Percentiles rank a stretch among this genome's conserved stretches.
Conservation (phyloP, 2,888 invertebrate genomes). For the Andrena bucephala region DNA sequence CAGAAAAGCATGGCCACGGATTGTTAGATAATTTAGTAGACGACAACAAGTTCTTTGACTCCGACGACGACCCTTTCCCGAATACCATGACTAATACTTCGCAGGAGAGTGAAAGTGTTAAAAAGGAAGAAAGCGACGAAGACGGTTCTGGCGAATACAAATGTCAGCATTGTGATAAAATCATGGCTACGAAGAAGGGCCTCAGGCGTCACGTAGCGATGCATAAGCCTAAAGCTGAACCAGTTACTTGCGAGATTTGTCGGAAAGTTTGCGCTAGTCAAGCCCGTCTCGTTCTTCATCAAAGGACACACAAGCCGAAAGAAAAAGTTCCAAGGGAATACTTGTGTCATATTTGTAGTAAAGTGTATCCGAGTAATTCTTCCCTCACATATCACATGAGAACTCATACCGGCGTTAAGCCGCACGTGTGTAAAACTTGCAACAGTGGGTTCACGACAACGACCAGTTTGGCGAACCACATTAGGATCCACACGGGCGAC, state of each 20-base stretch:
- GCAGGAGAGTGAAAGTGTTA: conserved; percentile 65
- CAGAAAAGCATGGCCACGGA: conserved; percentile 83
- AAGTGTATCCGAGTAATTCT: conserved; percentile 84
- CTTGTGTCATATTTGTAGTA: conserved; percentile 83
- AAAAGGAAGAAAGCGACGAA: conserved; percentile 77
- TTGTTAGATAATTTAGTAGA: conserved; percentile 82
- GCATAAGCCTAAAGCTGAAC: conserved; percentile 84
- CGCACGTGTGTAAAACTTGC: conserved; percentile 83
- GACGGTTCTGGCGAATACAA: conserved; percentile 80
- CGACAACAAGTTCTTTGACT: conserved; percentile 82
- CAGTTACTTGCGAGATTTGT: conserved; percentile 82
- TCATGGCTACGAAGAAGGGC: conserved; percentile 83
- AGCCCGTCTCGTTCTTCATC: conserved; percentile 81
- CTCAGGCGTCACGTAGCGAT: conserved; percentile 82
- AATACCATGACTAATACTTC: conserved; percentile 48
- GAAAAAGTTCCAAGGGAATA: conserved; percentile 83
- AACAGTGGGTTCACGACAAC: conserved; percentile 84
- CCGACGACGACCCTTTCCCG: conserved; percentile 79
- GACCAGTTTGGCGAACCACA: conserved; percentile 83
- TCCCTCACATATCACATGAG: conserved; percentile 84
- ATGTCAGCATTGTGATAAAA: conserved; percentile 83
- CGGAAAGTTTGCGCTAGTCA: conserved; percentile 83
- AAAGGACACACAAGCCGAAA: conserved; percentile 83
- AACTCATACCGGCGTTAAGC: conserved; percentile 83
- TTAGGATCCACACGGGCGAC: conserved; percentile 83